Base-by-base conservation (phyloP, 2,888 invertebrate genomes). In the Pyrrhia umbra region DNA sequence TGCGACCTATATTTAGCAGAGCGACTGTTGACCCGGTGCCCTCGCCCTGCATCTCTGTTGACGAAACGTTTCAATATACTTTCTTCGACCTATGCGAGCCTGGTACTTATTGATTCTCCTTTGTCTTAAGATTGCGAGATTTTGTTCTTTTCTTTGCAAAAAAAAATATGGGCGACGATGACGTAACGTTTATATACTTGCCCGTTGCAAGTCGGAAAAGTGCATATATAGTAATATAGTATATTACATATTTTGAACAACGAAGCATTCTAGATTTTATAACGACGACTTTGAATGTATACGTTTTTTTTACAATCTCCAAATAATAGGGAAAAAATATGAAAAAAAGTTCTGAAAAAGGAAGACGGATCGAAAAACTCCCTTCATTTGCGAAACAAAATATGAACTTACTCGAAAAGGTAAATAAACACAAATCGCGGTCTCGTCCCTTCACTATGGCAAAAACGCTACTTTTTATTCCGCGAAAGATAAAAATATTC, bases 1-100 rank as follows among this genome's bases (percentile, higher is more conserved):
- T 66, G 69, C 80, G 85, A 86, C 85, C 88, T 86, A 90, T 85
- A 85, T 90, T 83, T 80, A 80, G 80, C 72, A 59, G 75, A 77
- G 68, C 75, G 78, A 71, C 77, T 77, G 78, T 85, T 84, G 88
- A 87, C 88, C 88, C 75, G 75, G 73, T 83, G 77, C 68, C 85
- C 34, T 30, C 78, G 67, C 69, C 80, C 75, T 79, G 81, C 69
- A 80, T 85, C 85, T 82, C 80, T 84, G 82, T 84, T 77, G 74
- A 77, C 75, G 78, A 77, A 83, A 78, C 68, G 74, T 63, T 66
- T 72, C 68, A 59, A 75, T 76, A 77, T 74, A 74, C 77, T 76
- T 79, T 80, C 78, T 79, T 79, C 62, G 74, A 67, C 75, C 68
- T 74, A 76, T 83, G 75, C 25, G 40, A 60, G 56, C 79, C 79